These are phyloP conservation scores for Eremobia ochroleuca DNA, from an alignment of 2,888 invertebrate genomes.

Conservation along the genomic window DNA sequence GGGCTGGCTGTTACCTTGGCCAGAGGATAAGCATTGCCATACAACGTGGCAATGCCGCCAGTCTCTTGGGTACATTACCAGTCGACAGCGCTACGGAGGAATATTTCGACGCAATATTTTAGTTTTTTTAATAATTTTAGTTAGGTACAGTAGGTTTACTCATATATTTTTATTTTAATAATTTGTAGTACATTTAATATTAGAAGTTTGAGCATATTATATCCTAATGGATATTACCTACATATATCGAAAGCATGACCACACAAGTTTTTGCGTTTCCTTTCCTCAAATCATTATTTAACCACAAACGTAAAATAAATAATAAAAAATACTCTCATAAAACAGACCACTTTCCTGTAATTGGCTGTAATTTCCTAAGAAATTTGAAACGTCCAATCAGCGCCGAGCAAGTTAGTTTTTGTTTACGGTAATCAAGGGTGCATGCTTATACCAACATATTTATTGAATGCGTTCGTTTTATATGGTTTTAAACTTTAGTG, in stretches of 20 bases:
- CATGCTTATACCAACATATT: conserved; percentile 39
- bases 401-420: conserved; percentile 56
- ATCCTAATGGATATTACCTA: too few relatives aligned
- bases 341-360: conserved; percentile 34
- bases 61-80: too few relatives aligned
- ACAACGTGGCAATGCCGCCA: too few relatives aligned
- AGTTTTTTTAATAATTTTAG: too few relatives aligned
- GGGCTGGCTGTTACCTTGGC: too few relatives aligned
- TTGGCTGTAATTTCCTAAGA: conserved; percentile 52
- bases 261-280: not conserved
- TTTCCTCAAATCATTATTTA: conserved; percentile 23
- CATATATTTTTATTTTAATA: too few relatives aligned
- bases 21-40: too few relatives aligned
- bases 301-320: conserved; percentile 20
- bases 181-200: too few relatives aligned
- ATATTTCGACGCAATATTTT: too few relatives aligned
- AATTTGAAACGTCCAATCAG: conserved; percentile 59
- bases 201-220: too few relatives aligned
- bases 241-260: not conserved
- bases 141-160: too few relatives aligned
- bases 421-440: conserved; percentile 59
- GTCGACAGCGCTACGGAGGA: too few relatives aligned
- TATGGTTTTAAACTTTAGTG: conserved; percentile 40
- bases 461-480: conserved; percentile 11
- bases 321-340: conserved; percentile 41